Evolutionary conservation across 2,888 invertebrate species (phyloP), one percentile per base, ranked within the genome.

Genomic region (Lepidocyrtoides sp.): DNA sequence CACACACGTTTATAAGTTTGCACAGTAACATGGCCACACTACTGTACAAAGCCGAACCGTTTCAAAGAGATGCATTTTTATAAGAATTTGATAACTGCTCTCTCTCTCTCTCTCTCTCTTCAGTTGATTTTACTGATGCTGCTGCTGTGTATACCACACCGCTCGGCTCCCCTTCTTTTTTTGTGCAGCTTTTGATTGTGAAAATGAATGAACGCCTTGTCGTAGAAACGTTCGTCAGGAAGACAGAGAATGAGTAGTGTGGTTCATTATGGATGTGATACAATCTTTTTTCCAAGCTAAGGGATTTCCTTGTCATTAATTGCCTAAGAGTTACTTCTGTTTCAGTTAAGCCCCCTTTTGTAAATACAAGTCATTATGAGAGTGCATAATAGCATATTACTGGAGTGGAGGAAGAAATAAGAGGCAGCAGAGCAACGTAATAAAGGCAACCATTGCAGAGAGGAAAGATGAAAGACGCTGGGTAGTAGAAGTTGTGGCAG

Each of bases 261-360:
- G 88, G 88, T 89, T 89, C 88, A 89, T 89, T 89, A 89, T 82
- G 82, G 82, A 81, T 89, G 88, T 82, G 88, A 89, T 89, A 89
- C 81, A 82, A 89, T 89, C 88, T 89, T 82, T 89, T 88, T 82
- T 89, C 51, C 36, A 36, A 69, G 88, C 84, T 85, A 86, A 91
- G 91, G 91, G 93, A 92, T 93, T 93, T 93, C 87, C 92, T 92
- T 92, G 90, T 90, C 93, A 93, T 93, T 93, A 93, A 93, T 93
- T 93, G 93, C 92, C 93, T 86, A 51, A 84, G 90, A 85, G 72
- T 81, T 89, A 66, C 87, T 87, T 87, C 79, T 87, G 87, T 87
- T 87, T 79, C 87, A 87, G 88, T 82, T 82, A 82, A 89, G 88
- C 82, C 88, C 88, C 69, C 72, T 82, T 75, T 82, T 89, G 69